Evolutionary conservation across 1,140 invertebrate species (phyloP), one percentile per base, ranked within the genome.

Genomic region (Danaus plexippus): DNA sequence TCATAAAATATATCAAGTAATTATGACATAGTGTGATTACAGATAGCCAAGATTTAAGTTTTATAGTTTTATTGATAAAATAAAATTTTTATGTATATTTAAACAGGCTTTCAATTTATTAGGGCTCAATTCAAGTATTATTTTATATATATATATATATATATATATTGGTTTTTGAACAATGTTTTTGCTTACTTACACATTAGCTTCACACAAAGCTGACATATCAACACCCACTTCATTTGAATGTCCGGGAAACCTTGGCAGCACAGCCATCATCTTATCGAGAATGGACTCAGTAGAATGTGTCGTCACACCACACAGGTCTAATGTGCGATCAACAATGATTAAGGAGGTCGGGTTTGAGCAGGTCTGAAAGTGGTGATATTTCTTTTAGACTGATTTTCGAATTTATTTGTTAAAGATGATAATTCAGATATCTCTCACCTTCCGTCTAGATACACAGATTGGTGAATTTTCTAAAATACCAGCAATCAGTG

Each of bases 211-310:
- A 73, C 90, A 90, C 1, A 93, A 62, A 7, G 88, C 76, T 43
- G 89, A 88, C 90, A 93, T 92, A 63, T 91, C 88, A 5, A 94
- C 87, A 11, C 89, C 88, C 12, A 92, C 85, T 62, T 94, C 92
- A 73, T 89, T 91, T 49, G 85, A 83, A 70, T 93, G 92, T 59
- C 89, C 89, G 7, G 90, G 89, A 57, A 93, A 89, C 66, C 88
- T 83, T 5, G 91, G 90, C 47, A 94, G 71, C 40, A 90, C 88
- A 44, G 83, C 87, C 64, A 91, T 79, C 47, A 93, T 89, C 71
- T 89, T 90, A 55, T 92, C 90, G 42, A 93, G 79, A 1, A 92
- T 74, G 1, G 89, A 90, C 59, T 92, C 91, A n/a, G 87, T 88
- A 46, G 89, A 88, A 66, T 91, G 89, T 67, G 87, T 90, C 47